A percentile compares a stretch with the other conserved stretches of the same genome.
These are phyloP conservation scores for Poecilus cupreus DNA, from an alignment of 2,888 invertebrate genomes.

Conservation along the genomic window DNA sequence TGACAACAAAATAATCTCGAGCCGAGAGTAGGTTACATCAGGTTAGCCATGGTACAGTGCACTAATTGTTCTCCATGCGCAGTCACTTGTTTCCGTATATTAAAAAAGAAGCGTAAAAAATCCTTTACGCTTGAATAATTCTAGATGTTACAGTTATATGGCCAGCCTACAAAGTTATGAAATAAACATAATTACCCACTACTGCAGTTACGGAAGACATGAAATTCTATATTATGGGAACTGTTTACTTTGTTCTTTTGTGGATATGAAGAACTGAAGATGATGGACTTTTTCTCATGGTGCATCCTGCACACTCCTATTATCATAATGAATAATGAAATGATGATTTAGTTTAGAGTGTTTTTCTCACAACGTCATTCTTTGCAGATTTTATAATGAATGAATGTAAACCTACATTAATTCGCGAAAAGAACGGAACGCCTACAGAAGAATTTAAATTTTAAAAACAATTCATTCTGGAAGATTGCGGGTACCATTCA, in stretches of 20 bases:
- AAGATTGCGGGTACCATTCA: too few species aligned
- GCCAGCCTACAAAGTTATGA: conserved; percentile 33
- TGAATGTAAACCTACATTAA: too few species aligned
- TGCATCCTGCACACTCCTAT: neutral
- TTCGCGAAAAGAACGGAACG: too few species aligned
- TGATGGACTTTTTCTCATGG: neutral
- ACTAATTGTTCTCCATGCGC: conserved; percentile 40
- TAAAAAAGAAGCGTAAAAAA: conserved; percentile 35
- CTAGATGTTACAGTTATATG: conserved; percentile 22
- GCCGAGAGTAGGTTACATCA: conserved; percentile 37
- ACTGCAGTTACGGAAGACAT: neutral
- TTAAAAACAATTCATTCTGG: too few species aligned
- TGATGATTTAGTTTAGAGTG: neutral
- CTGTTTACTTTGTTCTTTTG: neutral
- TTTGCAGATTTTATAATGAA: neutral
- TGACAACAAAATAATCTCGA: conserved; percentile 13
- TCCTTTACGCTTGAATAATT: conserved; percentile 16
- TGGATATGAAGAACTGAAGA: neutral
- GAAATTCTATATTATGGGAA: neutral
- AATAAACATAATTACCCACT: neutral
- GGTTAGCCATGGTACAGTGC: conserved; percentile 34
- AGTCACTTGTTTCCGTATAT: conserved; percentile 43
- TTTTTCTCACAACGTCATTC: neutral
- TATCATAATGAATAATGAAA: too few species aligned
- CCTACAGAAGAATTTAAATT: too few species aligned